Percentiles rank a stretch among this genome's conserved stretches.
These are phyloP conservation scores for Austrolebias charrua DNA, from an alignment of 2,797 vertebrate species.

Conservation along the genomic window DNA sequence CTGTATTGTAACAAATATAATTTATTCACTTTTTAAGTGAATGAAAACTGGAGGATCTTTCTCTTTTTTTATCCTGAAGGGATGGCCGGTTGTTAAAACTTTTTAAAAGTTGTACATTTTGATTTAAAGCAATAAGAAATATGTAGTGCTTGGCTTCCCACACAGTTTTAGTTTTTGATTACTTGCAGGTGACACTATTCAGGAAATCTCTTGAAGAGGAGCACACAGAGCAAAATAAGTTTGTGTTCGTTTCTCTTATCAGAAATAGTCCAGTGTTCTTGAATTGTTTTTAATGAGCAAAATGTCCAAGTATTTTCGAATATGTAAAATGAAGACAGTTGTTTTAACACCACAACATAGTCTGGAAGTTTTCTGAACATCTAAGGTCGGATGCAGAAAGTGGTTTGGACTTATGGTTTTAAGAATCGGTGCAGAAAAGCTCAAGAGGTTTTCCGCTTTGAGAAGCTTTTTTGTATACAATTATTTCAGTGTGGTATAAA, in stretches of 20 bases:
- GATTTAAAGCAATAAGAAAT: neutral
- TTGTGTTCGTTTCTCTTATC: slow-evolving; percentile 11
- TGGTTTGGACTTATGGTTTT: neutral
- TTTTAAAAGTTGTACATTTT: too few species aligned
- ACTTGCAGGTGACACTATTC: neutral
- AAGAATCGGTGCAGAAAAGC: neutral
- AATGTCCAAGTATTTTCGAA: rapidly evolving
- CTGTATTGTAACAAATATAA: too few species aligned
- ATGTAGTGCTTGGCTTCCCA: neutral
- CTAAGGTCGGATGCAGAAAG: slow-evolving; percentile 3
- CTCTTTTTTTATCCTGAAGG: neutral
- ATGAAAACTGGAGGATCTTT: too few species aligned
- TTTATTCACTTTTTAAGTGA: too few species aligned
- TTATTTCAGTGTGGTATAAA: slow-evolving; percentile 2
- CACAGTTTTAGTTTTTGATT: neutral
- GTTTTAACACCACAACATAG: neutral
- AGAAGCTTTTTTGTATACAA: too few species aligned
- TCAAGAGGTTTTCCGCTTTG: too few species aligned
- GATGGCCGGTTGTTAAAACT: neutral
- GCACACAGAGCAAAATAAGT: neutral
- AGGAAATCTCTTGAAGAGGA: neutral
- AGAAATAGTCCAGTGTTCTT: neutral
- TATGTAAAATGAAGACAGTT: neutral
- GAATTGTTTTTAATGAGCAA: neutral
- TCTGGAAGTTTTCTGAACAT: slow-evolving; percentile 10